Percentiles rank a stretch among this genome's conserved stretches.
Conservation (phyloP, 2,888 invertebrate species). For the Parnassius mnemosyne region DNA sequence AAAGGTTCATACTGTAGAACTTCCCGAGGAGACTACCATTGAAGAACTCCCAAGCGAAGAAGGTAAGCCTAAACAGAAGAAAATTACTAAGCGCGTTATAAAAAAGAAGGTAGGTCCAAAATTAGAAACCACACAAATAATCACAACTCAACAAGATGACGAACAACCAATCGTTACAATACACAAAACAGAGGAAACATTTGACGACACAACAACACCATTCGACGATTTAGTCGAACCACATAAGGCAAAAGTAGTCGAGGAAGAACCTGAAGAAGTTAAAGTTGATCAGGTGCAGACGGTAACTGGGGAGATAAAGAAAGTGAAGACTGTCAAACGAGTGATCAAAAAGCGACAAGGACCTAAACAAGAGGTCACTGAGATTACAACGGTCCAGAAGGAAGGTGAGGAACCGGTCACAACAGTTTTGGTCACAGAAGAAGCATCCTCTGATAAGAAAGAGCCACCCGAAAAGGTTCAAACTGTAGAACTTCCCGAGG, state of each 20-base stretch:
- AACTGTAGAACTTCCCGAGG: neutral
- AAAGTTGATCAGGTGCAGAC: slow-evolving; percentile 21
- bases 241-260: slow-evolving; percentile 18
- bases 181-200: slow-evolving; percentile 35
- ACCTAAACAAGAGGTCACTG: slow-evolving; percentile 35
- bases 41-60: too few relatives aligned
- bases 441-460: slow-evolving; percentile 24
- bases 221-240: slow-evolving; percentile 28
- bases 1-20: too few relatives aligned
- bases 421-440: slow-evolving; percentile 34
- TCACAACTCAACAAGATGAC: slow-evolving; percentile 23
- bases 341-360: slow-evolving; percentile 46
- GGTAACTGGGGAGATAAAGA: slow-evolving; percentile 18
- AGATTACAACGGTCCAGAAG: slow-evolving; percentile 28
- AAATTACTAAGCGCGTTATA: too few relatives aligned
- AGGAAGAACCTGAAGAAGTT: slow-evolving; percentile 30
- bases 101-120: too few relatives aligned
- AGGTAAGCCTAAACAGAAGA: too few relatives aligned
- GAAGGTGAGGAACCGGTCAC: slow-evolving; percentile 40
- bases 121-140: slow-evolving; percentile 31
- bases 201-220: slow-evolving; percentile 34
- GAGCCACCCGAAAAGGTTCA: slow-evolving; percentile 29
- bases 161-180: slow-evolving; percentile 37
- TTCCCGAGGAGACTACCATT: too few relatives aligned
- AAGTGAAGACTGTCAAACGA: slow-evolving; percentile 27